Conservation (phyloP, 1,140 invertebrate species). For the Leucophenga varia region DNA sequence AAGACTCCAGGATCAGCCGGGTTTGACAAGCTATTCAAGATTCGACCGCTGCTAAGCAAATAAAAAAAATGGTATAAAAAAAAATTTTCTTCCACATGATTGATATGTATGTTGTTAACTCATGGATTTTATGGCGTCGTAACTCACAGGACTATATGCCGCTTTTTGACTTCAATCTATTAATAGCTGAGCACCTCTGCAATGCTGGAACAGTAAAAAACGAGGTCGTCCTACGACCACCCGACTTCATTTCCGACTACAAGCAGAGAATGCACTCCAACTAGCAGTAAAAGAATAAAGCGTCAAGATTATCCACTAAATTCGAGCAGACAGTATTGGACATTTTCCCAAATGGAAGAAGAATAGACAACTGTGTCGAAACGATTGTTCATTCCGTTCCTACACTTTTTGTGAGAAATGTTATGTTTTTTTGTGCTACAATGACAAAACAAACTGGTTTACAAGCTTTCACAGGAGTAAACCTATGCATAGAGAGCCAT, state of each 20-base stretch:
- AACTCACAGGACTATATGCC: no score
- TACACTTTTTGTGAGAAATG: slow-evolving; percentile 19
- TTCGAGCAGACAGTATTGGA: slow-evolving; percentile 7
- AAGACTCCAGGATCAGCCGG: no score
- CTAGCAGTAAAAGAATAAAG: slow-evolving; percentile 4
- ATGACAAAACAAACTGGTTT: slow-evolving; percentile 22
- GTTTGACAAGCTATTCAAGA: no score
- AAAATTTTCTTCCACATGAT: no score
- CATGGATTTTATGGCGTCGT: no score
- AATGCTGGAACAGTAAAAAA: slow-evolving; percentile 12
- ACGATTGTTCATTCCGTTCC: slow-evolving; percentile 14
- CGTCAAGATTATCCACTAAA: slow-evolving; percentile 7
- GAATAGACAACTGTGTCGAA: slow-evolving; percentile 13
- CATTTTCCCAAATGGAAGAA: slow-evolving; percentile 18
- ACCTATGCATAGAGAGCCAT: slow-evolving; percentile 9
- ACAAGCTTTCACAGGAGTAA: slow-evolving; percentile 12
- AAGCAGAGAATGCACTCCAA: slow-evolving; percentile 4
- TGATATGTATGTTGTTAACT: no score
- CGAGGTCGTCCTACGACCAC: slow-evolving; percentile 7
- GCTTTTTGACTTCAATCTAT: no score
- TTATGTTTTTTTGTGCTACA: slow-evolving; percentile 21
- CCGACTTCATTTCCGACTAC: no score
- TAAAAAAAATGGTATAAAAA: no score
- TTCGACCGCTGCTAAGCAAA: no score
- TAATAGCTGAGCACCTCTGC: slow-evolving; percentile 9